These are phyloP conservation scores for Channa argus DNA, from an alignment of 2,113 vertebrate genomes.

Conservation along the genomic window DNA sequence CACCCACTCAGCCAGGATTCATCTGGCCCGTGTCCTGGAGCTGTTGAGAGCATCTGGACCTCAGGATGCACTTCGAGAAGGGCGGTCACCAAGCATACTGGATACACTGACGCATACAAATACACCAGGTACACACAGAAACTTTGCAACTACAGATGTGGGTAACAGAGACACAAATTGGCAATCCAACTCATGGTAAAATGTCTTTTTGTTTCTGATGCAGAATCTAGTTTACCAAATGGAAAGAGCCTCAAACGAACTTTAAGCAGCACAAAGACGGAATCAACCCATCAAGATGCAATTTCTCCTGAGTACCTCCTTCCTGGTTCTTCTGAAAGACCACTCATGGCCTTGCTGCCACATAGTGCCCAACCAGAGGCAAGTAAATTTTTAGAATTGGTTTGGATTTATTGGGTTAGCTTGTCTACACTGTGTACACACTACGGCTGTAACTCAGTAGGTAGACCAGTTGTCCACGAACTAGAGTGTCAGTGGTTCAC, in stretches of 20 bases:
- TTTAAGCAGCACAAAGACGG: slow-evolving; percentile 77
- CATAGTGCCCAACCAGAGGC: slow-evolving; percentile 75
- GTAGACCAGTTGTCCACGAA: too few species aligned
- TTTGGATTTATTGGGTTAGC: background rate
- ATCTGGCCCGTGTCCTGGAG: slow-evolving; percentile 83
- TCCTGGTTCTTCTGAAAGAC: slow-evolving; percentile 83
- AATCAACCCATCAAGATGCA: slow-evolving; percentile 74
- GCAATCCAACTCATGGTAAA: background rate
- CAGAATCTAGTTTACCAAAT: slow-evolving; percentile 64
- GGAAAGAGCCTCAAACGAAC: slow-evolving; percentile 81
- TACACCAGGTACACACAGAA: slow-evolving; percentile 63
- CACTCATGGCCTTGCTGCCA: slow-evolving; percentile 80
- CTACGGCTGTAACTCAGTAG: too few species aligned
- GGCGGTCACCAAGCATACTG: slow-evolving; percentile 82
- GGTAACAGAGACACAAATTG: background rate
- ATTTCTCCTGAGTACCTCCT: slow-evolving; percentile 84
- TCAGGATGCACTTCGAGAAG: slow-evolving; percentile 83
- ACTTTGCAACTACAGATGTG: background rate
- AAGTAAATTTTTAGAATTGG: background rate
- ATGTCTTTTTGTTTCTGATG: background rate
- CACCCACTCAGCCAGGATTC: slow-evolving; percentile 75
- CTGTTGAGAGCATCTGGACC: slow-evolving; percentile 80
- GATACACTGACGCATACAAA: slow-evolving; percentile 78
- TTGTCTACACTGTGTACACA: background rate
- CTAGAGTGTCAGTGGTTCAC: too few species aligned